Base-by-base conservation (phyloP, 2,888 invertebrate species). In the Trichogramma dendrolimi region DNA sequence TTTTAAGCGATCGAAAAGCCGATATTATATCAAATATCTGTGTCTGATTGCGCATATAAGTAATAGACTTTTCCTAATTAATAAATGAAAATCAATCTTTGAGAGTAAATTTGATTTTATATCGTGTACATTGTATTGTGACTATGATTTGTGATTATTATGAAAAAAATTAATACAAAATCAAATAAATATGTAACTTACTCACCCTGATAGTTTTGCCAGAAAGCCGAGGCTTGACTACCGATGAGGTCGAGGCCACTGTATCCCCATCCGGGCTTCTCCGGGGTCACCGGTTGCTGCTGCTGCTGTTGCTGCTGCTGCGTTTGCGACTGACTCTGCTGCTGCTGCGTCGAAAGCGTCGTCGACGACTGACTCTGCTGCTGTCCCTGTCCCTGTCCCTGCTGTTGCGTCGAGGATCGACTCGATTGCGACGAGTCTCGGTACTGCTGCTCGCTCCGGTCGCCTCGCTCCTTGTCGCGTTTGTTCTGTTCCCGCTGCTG, bases 131-230 rank as follows among this genome's bases (percentile, higher is more conserved):
- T 53, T 11, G 11, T 53, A 27, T 5, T 39, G 7, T 53, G 53
- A 11, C 27, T 10, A 39, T 53, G 6, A 10, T 46, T 46, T 46
- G 8, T 46, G 2, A 10, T n/a, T 46, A 46, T 46, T 10, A 46
- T 46, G 7, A n/a, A 6, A 55, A 27, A 55, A 43, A 43, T 55
- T 5, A 8, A 55, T 55, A 14, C 14, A 57, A 11, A 48, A 44
- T 27, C 11, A 38, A 10, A 11, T 11, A 54, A 11, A 42, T 42
- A 43, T 14, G 42, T 27, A 44, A 42, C 6, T 6, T 10, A 78
- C 87, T 85, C 79, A 93, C 92, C 92, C 76, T 92, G 92, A 81
- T 93, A 93, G 79, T 92, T 93, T 79, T 92, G 92, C 92, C 92
- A 93, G 81, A 93, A 92, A 50, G 92, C 92, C 54, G 79, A 74